Base-by-base conservation (phyloP, 2,797 vertebrate species). In the Pseudomugil tenellus region DNA sequence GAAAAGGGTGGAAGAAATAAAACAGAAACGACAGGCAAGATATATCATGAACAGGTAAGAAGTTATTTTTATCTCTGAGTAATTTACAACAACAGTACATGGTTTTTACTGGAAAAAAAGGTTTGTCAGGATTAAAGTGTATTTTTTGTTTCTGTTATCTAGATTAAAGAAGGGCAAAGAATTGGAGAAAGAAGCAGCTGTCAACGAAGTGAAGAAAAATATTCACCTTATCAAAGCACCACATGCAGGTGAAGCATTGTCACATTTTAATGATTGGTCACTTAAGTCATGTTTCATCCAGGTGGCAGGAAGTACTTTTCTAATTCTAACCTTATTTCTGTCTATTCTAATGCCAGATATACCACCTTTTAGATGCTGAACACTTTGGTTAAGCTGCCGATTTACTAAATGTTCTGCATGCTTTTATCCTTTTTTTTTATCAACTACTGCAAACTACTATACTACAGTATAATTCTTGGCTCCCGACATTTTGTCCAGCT, bases 21-120 rank as follows among this genome's bases (percentile, higher is more conserved):
- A 97, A 89, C 94, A 80, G 66, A 98, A 96, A 79, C 96, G 97
- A 37, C 97, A 99, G 87, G 94, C 97, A 17, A 95, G 91, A 70
- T 99, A 96, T 81, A 97, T 99, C 88, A 92, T 97, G 88, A 99
- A 98, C 95, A 97, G 98, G 97, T 99, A 71, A 88, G 89, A 9
- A 32, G 26, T 26, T n/a, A n/a, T n/a, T n/a, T n/a, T n/a, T n/a
- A n/a, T n/a, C n/a, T n/a, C n/a, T n/a, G n/a, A n/a, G n/a, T 0
- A 21, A 57, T 21, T 13, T 8, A 3, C 21, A 51, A 32, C 14
- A 23, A 46, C 21, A 57, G 34, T 19, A 23, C 10, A n/a, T 19
- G 37, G 58, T 60, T n/a, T 71, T 57, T 56, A 39, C 29, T 23
- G 52, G 31, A 3, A 12, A 26, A 13, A 46, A 32, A 53, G 6